Conservation (phyloP, 2,888 invertebrate species). For the Hirudinaria manillensis region DNA sequence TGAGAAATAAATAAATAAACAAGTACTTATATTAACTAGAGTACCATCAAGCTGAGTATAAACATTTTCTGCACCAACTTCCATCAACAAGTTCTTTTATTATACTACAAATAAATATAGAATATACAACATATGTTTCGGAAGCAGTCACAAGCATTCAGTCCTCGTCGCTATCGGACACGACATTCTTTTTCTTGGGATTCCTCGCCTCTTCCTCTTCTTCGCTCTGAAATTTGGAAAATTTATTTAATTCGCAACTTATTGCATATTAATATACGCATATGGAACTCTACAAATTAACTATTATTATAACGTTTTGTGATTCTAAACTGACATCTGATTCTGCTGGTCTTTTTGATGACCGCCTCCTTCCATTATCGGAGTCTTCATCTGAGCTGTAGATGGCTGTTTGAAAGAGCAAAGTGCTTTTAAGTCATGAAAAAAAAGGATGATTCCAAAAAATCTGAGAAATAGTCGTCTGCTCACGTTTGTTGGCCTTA, state of each 20-base stretch:
- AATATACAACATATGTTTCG: no score
- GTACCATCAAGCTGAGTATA: no score
- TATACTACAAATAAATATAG: no score
- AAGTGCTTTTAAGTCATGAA: background rate
- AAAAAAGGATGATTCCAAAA: background rate
- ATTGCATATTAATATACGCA: background rate
- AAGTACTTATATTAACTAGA: no score
- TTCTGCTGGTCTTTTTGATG: background rate
- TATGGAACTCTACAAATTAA: no score
- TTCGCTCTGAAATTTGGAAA: slow-evolving; percentile 15
- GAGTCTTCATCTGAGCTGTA: slow-evolving; percentile 23
- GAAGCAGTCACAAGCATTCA: no score
- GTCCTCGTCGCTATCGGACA: background rate
- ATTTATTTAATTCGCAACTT: background rate
- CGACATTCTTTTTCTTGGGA: background rate
- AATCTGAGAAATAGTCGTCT: background rate
- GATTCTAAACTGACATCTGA: no score
- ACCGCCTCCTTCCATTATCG: background rate
- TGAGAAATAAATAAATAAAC: no score
- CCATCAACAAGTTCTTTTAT: no score
- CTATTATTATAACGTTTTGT: no score
- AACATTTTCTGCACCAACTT: no score
- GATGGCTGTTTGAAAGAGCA: slow-evolving; percentile 6
- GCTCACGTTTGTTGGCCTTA: slow-evolving; percentile 26
- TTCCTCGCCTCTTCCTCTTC: background rate